Base-by-base conservation (phyloP, 2,113 vertebrate genomes). In the Elgaria multicarinata region DNA sequence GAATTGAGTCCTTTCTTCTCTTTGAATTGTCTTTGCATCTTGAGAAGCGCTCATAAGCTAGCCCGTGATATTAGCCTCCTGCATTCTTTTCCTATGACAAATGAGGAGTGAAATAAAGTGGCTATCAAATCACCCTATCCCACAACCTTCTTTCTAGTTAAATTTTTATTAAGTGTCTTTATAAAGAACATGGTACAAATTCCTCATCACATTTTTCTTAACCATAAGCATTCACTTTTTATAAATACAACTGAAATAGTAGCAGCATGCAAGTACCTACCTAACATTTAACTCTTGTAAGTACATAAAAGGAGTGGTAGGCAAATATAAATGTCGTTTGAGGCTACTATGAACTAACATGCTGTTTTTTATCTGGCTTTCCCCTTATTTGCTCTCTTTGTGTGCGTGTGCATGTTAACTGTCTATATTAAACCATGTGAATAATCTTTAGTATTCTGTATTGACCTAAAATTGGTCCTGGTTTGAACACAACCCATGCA, bases 381-480 rank as follows among this genome's bases (percentile, higher is more conserved):
- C 75, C 87, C 66, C 58, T 67, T 77, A 79, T 81, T 89, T 62
- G 76, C 92, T 87, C 74, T 91, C 75, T 84, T 12, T 62, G 14
- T 75, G 24, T 55, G n/a, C n/a, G 53, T 91, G 79, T 92, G 78
- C 28, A 26, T 92, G 90, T 55, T 88, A 8, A 62, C 3, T 24
- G 18, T 85, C 69, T 22, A 39, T 58, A 13, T 90, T 91, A 90
- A 66, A 91, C 72, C 89, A 39, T 81, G 0, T 69, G 20, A 53
- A 69, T 39, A 46, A 71, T 82, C 90, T 92, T 53, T 64, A 12
- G 42, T 87, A 75, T 89, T 86, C 62, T 80, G 42, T 77, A 44
- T 33, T 81, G 84, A 74, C 74, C 42, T 74, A 92, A 89, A 91
- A 1, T 90, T 87, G 31, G 85, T 90, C 78, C 90, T 95, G 86